A percentile compares a stretch with the other conserved stretches of the same genome.
phyloP scores from a whole-genome alignment of 2,888 invertebrate genomes.

The Gymnosoma rotundatum region DNA sequence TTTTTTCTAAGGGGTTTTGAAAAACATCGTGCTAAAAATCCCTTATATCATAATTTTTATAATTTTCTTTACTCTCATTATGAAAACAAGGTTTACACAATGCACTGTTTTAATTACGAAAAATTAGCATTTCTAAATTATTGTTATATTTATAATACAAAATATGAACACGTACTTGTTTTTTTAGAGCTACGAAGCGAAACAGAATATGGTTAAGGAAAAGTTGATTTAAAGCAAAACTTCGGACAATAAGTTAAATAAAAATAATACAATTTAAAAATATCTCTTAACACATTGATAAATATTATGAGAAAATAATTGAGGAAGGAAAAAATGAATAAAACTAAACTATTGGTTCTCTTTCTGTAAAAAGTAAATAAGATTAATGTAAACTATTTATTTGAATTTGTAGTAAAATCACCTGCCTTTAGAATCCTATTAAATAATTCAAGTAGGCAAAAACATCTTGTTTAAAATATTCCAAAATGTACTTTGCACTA shows the following conservation, averaged over 20 bases:
- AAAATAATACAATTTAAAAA: background rate
- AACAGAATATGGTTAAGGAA: slow-evolving; percentile 5
- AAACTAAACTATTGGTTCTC: background rate
- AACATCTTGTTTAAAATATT: background rate
- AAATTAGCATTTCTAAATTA: no score
- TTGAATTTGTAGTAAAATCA: background rate
- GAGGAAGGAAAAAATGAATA: background rate
- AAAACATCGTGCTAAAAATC: slow-evolving; percentile 18
- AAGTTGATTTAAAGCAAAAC: slow-evolving; percentile 38
- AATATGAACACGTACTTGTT: no score
- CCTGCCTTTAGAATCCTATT: background rate
- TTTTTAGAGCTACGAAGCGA: background rate
- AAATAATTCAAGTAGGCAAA: background rate
- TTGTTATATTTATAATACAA: no score
- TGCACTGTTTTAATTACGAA: background rate
- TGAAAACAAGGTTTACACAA: slow-evolving; percentile 12
- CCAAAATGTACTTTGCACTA: background rate
- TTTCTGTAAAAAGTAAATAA: background rate
- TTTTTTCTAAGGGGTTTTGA: background rate
- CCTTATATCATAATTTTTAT: slow-evolving; percentile 45
- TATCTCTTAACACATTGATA: background rate
- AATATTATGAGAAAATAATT: background rate
- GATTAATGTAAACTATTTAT: background rate
- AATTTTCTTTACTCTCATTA: slow-evolving; percentile 19
- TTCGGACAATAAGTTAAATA: slow-evolving; percentile 5